These are phyloP conservation scores for Anodontia alba DNA, from an alignment of 2,888 invertebrate species.

Conservation along the genomic window DNA sequence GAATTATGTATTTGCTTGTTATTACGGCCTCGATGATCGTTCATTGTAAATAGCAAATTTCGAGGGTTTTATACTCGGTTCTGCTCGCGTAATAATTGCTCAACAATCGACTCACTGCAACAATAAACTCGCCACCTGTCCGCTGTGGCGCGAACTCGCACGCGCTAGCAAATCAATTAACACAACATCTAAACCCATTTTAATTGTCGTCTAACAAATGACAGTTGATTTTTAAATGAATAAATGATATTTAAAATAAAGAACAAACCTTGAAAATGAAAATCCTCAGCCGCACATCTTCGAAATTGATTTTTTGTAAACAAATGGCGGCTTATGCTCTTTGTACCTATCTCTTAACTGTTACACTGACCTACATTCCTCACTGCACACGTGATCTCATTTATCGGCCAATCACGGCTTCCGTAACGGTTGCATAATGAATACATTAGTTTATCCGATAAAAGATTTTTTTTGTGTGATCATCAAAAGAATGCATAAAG, in stretches of 20 bases:
- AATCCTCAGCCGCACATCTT: constrained; percentile 53
- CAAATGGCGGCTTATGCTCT: constrained; percentile 61
- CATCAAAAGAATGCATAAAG: neutral
- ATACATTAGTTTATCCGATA: constrained; percentile 50
- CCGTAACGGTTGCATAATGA: constrained; percentile 66
- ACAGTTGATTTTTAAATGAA: neutral
- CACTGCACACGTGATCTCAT: constrained; percentile 58
- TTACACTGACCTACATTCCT: constrained; percentile 67
- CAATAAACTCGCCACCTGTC: constrained; percentile 26
- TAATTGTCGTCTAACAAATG: neutral
- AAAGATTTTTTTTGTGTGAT: constrained; percentile 11
- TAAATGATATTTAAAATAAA: constrained; percentile 12
- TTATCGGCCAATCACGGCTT: constrained; percentile 60
- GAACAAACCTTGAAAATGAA: constrained; percentile 55
- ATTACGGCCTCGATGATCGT: neutral
- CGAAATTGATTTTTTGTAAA: constrained; percentile 63
- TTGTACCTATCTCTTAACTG: constrained; percentile 61
- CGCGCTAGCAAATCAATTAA: constrained; percentile 6
- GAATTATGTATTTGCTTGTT: neutral
- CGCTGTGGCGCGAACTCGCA: constrained; percentile 25
- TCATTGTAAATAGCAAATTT: constrained; percentile 1
- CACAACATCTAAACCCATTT: neutral
- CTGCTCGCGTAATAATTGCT: constrained; percentile 50
- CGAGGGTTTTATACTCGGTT: constrained; percentile 15
- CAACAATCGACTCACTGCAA: constrained; percentile 26